Evolutionary conservation across 2,888 invertebrate species (phyloP), one percentile per base, ranked within the genome.

Genomic region (Eulithis prunata): DNA sequence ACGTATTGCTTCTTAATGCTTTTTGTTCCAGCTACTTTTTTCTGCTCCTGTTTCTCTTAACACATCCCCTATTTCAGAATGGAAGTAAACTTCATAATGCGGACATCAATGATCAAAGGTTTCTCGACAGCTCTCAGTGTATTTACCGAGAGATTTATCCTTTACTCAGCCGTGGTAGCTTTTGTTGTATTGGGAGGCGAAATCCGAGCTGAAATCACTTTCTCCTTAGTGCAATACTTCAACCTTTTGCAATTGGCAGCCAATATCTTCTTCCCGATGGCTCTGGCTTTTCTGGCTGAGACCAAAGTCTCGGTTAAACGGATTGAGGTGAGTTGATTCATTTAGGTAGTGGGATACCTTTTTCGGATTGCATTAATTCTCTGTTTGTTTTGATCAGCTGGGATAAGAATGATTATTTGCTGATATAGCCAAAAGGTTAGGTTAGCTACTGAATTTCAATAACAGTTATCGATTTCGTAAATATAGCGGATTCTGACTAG

Each of bases 111-210:
- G 88, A 94, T 96, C 66, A 93, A 94, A 78, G 96, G 95, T 0
- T 94, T 96, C 73, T 95, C 95, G 6, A 88, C 94, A 43, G 95
- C 95, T 0, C 81, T 95, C 69, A 95, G 95, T 79, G 96, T 98
- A 21, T 98, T 97, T 79, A 97, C 97, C 0, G 97, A 97, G 78
- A 95, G 98, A 66, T 95, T 97, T 69, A 96, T 98, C 14, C 88
- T 98, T 12, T 97, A 96, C 82, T 93, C 97, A 54, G 97, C 97
- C 1, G 92, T 98, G 58, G 94, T 97, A 45, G 94, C 96, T 0
- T 97, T 95, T 76, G 96, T 96, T 41, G 86, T 97, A 6, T 81
- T 94, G 70, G 96, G 96, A 0, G 94, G 95, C 53, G 79, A 84
- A 4, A 88, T 90, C 71, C 86, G 95, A 82, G 94, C 95, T 0